Base-by-base conservation (phyloP, 2,113 vertebrate species). In the Stigmatopora argus region DNA sequence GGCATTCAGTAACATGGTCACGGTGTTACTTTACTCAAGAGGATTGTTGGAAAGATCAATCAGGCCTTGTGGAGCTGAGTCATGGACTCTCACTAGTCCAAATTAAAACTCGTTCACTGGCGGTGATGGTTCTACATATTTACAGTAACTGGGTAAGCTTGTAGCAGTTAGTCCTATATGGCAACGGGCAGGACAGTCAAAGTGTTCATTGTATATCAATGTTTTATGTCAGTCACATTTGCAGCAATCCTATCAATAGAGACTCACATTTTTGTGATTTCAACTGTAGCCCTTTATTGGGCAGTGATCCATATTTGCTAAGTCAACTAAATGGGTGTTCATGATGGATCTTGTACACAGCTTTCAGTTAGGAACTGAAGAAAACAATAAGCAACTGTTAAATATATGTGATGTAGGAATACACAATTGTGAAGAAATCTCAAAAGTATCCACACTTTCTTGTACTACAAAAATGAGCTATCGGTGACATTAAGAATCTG, bases 231-330 rank as follows among this genome's bases (percentile, higher is more conserved):
- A 52, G 51, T 52, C 35, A 59, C 34, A 9, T 35, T 10, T 59
- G 18, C 18, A 44, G 35, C n/a, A 19, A 21, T 60, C n/a, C 13
- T 41, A 41, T 19, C 35, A 60, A 60, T 44, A 60, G 35, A 60
- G 38, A 53, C 51, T 23, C 51, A 53, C 19, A 53, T 53, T 59
- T 59, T 60, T 44, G 35, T 19, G 58, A 44, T 60, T 41, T 44
- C 38, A 60, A 23, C 11, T 23, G 51, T 53, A 53, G 51, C 51
- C 51, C 51, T 53, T 23, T 53, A 53, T 53, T 12, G 51, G 51
- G 51, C 51, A 53, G 19, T 12, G 1, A 13, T 1, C 21, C 21
- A 23, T 53, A 23, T 12, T 53, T 53, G 21, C 19, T 53, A 23
- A 53, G 4, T 53, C 9, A 53, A 53, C 3, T 23, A 41, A 41